Conservation (phyloP, 2,113 vertebrate genomes). For the Urocynchramus pylzowi region DNA sequence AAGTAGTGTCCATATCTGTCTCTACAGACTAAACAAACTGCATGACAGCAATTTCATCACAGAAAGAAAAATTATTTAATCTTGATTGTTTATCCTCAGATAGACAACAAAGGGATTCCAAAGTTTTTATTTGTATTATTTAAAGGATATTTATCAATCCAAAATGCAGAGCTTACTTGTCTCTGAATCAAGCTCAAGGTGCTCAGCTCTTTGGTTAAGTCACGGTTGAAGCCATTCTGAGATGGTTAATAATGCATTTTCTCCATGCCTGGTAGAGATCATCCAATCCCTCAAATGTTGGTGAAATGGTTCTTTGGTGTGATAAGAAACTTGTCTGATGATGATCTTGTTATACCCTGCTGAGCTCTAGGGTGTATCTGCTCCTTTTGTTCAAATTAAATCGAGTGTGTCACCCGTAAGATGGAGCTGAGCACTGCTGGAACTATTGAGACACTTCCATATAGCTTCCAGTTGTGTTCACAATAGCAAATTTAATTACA, state of each 20-base stretch:
- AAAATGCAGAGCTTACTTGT: background rate
- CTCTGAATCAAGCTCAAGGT: background rate
- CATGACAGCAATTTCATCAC: background rate
- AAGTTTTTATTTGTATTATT: background rate
- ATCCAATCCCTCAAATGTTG: background rate
- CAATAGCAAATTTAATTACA: slow-evolving; percentile 19
- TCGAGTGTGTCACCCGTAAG: background rate
- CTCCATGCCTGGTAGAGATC: background rate
- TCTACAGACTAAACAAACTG: background rate
- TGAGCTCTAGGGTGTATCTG: background rate
- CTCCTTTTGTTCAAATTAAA: slow-evolving; percentile 13
- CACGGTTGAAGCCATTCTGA: background rate
- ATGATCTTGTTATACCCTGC: background rate
- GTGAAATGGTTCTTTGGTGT: background rate
- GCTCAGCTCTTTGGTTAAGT: background rate
- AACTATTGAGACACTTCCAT: slow-evolving; percentile 7
- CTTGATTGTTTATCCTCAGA: background rate
- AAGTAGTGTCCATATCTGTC: background rate
- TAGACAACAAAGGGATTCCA: background rate
- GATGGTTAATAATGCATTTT: background rate
- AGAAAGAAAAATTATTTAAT: background rate
- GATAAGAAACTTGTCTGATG: background rate
- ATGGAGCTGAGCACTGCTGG: background rate
- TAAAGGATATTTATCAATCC: background rate
- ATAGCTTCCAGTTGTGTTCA: slow-evolving; percentile 41